Evolutionary conservation across 2,113 vertebrate species (phyloP).

Genomic region (Pionites leucogaster): DNA sequence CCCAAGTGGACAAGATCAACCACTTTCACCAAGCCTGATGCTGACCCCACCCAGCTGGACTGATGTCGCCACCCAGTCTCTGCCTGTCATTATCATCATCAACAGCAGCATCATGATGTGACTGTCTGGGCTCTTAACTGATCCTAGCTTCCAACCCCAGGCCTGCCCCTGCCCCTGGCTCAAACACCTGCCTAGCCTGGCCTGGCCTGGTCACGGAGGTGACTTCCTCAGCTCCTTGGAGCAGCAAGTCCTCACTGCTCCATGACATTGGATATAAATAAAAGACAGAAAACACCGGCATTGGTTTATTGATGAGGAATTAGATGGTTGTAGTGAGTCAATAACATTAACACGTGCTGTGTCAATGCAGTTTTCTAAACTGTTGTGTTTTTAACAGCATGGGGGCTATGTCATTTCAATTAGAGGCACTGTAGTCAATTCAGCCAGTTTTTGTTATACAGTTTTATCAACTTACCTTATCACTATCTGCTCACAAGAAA

Average conservation of each 20-base stretch:
- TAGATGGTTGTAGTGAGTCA: neutral
- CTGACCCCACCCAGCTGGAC: neutral
- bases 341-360: accelerated
- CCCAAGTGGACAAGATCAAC: neutral
- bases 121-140: neutral
- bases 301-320: neutral
- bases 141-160: neutral
- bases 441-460: neutral
- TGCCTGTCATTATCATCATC: too few species aligned
- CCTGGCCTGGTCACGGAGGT: neutral
- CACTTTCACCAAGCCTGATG: neutral
- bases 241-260: neutral
- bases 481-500: neutral
- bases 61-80: neutral
- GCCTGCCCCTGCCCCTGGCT: neutral
- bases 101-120: too few species aligned
- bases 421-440: accelerated
- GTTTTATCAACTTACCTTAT: neutral
- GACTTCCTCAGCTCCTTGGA: neutral
- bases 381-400: too few species aligned
- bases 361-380: neutral
- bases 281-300: neutral
- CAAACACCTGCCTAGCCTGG: neutral
- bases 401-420: neutral
- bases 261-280: neutral